Evolutionary conservation across 2,113 vertebrate genomes (phyloP).

Genomic region (Elachura formosa): DNA sequence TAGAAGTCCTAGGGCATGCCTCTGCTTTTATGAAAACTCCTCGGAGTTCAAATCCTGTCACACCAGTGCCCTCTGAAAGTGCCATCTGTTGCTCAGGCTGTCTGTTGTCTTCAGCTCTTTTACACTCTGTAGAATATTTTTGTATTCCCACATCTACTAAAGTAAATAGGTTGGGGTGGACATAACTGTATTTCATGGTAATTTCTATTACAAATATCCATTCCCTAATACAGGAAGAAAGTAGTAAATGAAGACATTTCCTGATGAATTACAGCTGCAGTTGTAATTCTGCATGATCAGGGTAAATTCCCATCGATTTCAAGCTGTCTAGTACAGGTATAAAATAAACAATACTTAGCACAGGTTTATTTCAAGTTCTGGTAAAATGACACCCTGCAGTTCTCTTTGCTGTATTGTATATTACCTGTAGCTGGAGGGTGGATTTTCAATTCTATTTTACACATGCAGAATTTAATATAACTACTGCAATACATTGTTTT

Average conservation of each 20-base stretch:
- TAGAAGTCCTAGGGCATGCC: neutral
- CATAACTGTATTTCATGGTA: neutral
- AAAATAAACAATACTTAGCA: neutral
- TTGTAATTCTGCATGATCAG: neutral
- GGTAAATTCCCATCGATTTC: neutral
- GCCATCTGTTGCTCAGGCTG: constrained; percentile 10
- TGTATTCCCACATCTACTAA: neutral
- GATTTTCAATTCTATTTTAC: neutral
- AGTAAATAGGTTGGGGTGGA: neutral
- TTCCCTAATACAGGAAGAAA: neutral
- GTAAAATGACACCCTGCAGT: neutral
- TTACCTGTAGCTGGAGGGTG: neutral
- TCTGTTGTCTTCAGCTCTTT: neutral
- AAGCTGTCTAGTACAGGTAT: neutral
- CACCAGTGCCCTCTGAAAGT: neutral
- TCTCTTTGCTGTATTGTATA: neutral
- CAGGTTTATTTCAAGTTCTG: neutral
- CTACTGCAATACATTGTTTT: neutral
- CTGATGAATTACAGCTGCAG: neutral
- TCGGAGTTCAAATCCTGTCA: neutral
- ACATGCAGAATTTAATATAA: neutral
- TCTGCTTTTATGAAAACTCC: neutral
- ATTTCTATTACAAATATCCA: neutral
- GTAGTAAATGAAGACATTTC: neutral
- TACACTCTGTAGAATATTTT: neutral